These are phyloP conservation scores for Volucella inflata DNA, from an alignment of 2,888 invertebrate species.

Conservation along the genomic window DNA sequence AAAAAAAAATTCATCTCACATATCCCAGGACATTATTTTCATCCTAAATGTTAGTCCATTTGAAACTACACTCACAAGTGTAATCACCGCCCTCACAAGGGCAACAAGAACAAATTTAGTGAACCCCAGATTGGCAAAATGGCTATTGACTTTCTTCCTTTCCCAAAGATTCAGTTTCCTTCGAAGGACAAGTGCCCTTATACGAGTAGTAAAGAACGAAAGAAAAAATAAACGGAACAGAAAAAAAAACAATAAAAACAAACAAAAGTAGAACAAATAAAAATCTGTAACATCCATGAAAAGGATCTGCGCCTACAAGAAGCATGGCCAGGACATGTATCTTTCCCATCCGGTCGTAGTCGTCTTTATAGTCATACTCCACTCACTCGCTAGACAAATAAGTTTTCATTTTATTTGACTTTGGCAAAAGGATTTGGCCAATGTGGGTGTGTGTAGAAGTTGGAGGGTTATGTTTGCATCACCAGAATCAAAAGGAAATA, in stretches of 20 bases:
- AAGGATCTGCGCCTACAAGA: conserved; percentile 72
- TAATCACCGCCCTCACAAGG: conserved; percentile 39
- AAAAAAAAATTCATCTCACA: conserved; percentile 9
- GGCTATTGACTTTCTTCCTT: conserved; percentile 50
- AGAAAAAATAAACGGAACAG: conserved; percentile 76
- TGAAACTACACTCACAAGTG: conserved; percentile 40
- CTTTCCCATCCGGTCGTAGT: conserved; percentile 13
- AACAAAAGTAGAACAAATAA: conserved; percentile 76
- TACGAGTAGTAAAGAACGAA: conserved; percentile 73
- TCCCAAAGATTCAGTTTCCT: conserved; percentile 16
- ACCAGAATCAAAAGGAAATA: conserved; percentile 68
- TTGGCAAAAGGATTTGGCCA: conserved; percentile 70
- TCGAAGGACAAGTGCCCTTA: conserved; percentile 61
- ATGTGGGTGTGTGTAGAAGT: conserved; percentile 19
- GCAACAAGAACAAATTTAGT: conserved; percentile 65
- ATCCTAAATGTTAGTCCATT: conserved; percentile 61
- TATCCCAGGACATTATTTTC: conserved; percentile 67
- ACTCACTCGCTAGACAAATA: conserved; percentile 56
- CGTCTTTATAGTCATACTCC: no score
- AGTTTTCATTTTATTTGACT: conserved; percentile 75
- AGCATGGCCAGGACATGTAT: conserved; percentile 42
- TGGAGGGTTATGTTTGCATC: conserved; percentile 68
- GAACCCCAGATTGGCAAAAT: conserved; percentile 73
- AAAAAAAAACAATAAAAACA: conserved; percentile 77
- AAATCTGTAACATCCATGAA: conserved; percentile 74